Conservation (phyloP, 2,797 vertebrate species). For the Pitangus sulphuratus region DNA sequence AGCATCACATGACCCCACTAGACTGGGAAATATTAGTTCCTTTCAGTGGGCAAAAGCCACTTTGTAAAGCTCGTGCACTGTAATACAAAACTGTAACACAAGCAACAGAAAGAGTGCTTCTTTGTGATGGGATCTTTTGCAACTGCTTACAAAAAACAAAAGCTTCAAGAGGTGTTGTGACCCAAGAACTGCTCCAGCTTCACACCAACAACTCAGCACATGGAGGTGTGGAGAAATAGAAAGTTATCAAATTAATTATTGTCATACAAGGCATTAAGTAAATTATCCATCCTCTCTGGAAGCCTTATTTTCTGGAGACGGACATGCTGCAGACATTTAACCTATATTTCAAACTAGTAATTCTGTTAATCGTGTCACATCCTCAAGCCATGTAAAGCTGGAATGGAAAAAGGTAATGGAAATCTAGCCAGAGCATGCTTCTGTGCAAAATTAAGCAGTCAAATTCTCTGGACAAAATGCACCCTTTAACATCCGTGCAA, state of each 20-base stretch:
- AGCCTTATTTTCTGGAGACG: not conserved
- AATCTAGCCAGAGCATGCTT: not conserved
- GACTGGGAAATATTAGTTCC: not conserved
- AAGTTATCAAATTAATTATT: accelerated
- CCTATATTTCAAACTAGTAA: not conserved
- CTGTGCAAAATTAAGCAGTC: not conserved
- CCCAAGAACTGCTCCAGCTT: not conserved
- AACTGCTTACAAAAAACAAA: not conserved
- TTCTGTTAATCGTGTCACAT: not conserved
- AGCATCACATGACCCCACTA: not conserved
- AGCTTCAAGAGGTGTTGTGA: not conserved
- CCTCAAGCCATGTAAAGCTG: not conserved
- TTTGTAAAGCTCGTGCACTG: not conserved
- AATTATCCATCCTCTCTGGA: not conserved
- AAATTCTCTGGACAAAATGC: not conserved
- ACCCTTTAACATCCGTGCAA: not conserved
- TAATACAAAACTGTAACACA: not conserved
- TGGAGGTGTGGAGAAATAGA: not conserved
- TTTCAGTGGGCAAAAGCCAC: not conserved
- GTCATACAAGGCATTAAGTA: not conserved
- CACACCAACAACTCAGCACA: not conserved
- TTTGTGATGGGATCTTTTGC: not conserved
- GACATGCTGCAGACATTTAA: not conserved
- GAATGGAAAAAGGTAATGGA: not conserved
- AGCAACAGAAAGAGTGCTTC: not conserved